These are phyloP conservation scores for Malurus elegans DNA, from an alignment of 2,113 vertebrate genomes.

Conservation along the genomic window DNA sequence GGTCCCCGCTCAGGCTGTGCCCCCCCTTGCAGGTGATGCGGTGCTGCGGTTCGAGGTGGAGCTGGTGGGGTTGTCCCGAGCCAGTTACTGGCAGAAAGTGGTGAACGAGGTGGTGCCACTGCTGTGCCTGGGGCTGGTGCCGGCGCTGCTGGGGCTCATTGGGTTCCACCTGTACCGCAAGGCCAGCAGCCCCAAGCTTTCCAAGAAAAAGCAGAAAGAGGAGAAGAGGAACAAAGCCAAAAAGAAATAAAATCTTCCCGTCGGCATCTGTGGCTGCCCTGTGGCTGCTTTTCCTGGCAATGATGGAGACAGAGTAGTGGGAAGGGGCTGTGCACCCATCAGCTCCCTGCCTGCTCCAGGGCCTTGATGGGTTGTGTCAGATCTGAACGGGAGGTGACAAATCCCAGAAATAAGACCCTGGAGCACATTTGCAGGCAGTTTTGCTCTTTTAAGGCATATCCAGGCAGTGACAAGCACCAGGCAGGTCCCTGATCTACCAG, in stretches of 20 bases:
- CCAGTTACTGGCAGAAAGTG: conserved; percentile 88
- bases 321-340: not conserved
- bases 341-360: not conserved
- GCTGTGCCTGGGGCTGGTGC: conserved; percentile 86
- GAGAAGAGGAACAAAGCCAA: conserved; percentile 94
- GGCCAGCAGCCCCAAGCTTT: conserved; percentile 77
- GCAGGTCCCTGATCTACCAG: not conserved
- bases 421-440: not conserved
- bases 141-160: conserved; percentile 87
- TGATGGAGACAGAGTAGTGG: not conserved
- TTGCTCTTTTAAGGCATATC: not conserved
- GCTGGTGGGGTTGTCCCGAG: conserved; percentile 81
- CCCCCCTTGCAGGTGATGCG: conserved; percentile 76
- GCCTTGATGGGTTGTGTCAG: not conserved
- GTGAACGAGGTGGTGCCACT: conserved; percentile 84
- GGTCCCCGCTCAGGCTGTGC: not conserved
- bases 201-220: conserved; percentile 92
- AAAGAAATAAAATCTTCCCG: conserved; percentile 71
- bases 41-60: conserved; percentile 91
- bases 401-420: not conserved
- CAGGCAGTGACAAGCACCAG: too few relatives aligned
- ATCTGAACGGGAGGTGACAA: fast-evolving
- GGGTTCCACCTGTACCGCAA: conserved; percentile 92
- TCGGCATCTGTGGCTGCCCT: not conserved
- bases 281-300: not conserved